A percentile compares a stretch with the other conserved stretches of the same genome.
Evolutionary conservation across 1,140 invertebrate genomes (phyloP).

Genomic region (Thaumetopoea pityocampa): DNA sequence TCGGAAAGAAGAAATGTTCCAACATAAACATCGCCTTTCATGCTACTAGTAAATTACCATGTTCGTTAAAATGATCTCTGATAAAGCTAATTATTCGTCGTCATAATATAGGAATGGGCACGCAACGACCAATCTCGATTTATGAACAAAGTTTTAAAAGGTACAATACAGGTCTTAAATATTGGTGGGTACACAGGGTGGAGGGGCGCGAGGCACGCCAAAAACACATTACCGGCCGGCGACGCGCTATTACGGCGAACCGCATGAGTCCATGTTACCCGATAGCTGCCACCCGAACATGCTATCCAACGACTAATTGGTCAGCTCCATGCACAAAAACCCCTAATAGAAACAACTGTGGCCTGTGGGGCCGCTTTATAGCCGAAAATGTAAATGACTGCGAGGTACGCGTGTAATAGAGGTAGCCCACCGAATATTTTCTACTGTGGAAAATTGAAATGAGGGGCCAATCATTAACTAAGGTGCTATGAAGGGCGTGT

Average conservation of each 20-base stretch:
- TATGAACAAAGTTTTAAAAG: constrained; percentile 56
- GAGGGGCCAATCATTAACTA: constrained; percentile 38
- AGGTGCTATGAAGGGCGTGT: constrained; percentile 40
- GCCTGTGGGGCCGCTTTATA: constrained; percentile 35
- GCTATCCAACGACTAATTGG: constrained; percentile 61
- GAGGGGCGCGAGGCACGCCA: constrained; percentile 56
- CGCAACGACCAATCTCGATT: constrained; percentile 58
- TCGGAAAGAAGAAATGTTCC: constrained; percentile 10
- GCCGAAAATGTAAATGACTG: constrained; percentile 39
- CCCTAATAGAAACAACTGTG: constrained; percentile 42
- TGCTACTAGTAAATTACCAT: constrained; percentile 54
- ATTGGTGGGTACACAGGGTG: constrained; percentile 54
- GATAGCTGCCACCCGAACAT: constrained; percentile 52
- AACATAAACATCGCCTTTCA: constrained; percentile 46
- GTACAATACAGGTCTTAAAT: constrained; percentile 53
- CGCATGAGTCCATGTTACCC: constrained; percentile 48
- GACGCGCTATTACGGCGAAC: constrained; percentile 60
- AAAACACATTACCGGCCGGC: constrained; percentile 52
- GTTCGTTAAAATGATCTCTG: constrained; percentile 59
- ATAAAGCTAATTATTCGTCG: constrained; percentile 65
- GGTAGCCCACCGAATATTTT: constrained; percentile 28
- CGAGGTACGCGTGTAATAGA: constrained; percentile 22
- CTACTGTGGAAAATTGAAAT: constrained; percentile 23
- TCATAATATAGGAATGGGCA: constrained; percentile 57
- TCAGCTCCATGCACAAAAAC: constrained; percentile 53